Evolutionary conservation across 1,140 invertebrate genomes (phyloP).

Genomic region (Coptotermes formosanus): DNA sequence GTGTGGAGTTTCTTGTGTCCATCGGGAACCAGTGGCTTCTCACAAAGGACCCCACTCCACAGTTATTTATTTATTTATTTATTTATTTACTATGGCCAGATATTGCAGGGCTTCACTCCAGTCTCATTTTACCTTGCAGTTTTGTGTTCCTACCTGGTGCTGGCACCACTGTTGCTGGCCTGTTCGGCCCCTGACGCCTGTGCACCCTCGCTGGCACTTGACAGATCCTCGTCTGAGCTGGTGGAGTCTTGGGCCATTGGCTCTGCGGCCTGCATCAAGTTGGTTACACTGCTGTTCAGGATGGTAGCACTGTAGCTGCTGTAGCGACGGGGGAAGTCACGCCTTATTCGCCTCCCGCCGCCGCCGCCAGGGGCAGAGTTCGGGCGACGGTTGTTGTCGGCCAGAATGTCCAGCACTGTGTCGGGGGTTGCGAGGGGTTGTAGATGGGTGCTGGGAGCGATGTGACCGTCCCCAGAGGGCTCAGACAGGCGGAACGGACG

Average conservation of each 20-base stretch:
- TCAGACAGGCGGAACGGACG: conserved; percentile 29
- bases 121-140: no score
- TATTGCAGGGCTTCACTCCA: no score
- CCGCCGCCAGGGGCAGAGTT: neutral
- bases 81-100: no score
- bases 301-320: conserved; percentile 8
- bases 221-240: neutral
- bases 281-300: neutral
- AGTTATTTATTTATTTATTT: no score
- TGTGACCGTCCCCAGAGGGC: neutral
- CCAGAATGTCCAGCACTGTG: neutral
- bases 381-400: neutral
- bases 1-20: no score
- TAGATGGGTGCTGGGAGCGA: conserved; percentile 20
- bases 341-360: neutral
- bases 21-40: no score
- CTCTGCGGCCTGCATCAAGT: neutral
- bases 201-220: neutral
- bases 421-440: conserved; percentile 14
- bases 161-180: neutral
- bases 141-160: no score
- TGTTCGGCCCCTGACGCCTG: neutral
- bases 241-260: neutral
- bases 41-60: no score
- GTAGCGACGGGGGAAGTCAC: neutral